phyloP scores from a whole-genome alignment of 2,797 vertebrate species.

The Hephaestus fuliginosus region DNA sequence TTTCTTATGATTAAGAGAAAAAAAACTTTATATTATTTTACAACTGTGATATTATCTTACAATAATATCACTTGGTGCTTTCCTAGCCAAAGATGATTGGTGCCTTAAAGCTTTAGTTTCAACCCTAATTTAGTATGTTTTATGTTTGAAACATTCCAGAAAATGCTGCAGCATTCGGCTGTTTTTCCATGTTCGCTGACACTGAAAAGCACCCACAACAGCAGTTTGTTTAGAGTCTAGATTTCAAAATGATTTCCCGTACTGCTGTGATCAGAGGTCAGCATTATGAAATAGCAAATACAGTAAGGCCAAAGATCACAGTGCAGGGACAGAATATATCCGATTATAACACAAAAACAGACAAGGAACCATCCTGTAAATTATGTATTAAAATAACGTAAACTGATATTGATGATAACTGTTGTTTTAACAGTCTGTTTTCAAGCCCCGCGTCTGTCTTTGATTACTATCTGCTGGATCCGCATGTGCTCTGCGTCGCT shows the following conservation, averaged over 20 bases:
- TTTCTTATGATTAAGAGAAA: too few relatives aligned
- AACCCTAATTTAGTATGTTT: background rate
- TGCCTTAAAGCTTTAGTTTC: background rate
- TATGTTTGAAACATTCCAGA: rapidly evolving
- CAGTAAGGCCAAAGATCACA: conserved; percentile 24
- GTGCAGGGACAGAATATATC: background rate
- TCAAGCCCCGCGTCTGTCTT: background rate
- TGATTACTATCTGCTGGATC: conserved; percentile 2
- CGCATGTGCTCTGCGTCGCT: background rate
- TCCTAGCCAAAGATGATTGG: background rate
- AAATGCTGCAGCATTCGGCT: background rate
- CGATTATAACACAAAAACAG: background rate
- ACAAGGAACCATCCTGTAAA: background rate
- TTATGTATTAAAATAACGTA: background rate
- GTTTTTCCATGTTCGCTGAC: conserved; percentile 1
- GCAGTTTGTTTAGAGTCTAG: conserved; percentile 13
- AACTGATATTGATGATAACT: background rate
- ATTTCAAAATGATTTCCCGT: conserved; percentile 58
- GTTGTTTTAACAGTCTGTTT: background rate
- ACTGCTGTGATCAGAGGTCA: conserved; percentile 42
- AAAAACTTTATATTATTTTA: background rate
- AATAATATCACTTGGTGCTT: background rate
- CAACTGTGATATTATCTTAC: background rate
- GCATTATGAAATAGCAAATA: conserved; percentile 49
- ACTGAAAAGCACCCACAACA: background rate